Conservation (phyloP, 2,797 vertebrate species). For the Morus bassanus region DNA sequence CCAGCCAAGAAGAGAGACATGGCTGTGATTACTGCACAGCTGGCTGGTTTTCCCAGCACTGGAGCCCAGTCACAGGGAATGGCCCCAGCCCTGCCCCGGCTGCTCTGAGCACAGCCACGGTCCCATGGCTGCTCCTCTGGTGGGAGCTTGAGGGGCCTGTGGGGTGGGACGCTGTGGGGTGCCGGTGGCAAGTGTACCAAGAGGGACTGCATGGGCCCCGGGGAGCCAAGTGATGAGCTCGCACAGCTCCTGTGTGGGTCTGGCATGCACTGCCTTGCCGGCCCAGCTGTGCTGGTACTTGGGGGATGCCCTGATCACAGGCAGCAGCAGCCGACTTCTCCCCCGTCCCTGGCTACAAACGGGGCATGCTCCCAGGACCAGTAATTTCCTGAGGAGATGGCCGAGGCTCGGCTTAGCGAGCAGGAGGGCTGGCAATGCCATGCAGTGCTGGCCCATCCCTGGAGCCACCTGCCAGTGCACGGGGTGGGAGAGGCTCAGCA, state of each 20-base stretch:
- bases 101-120: rapidly evolving
- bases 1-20: not conserved
- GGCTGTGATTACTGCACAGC: not conserved
- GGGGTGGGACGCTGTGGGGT: not conserved
- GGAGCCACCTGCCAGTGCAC: not conserved
- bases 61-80: rapidly evolving
- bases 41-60: not conserved
- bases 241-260: rapidly evolving
- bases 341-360: not conserved
- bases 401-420: rapidly evolving
- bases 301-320: too few relatives aligned
- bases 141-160: not conserved
- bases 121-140: rapidly evolving
- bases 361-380: not conserved
- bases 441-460: not conserved
- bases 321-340: not conserved
- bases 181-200: rapidly evolving
- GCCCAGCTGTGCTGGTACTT: rapidly evolving
- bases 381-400: not conserved
- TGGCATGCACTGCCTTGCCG: rapidly evolving
- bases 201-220: rapidly evolving
- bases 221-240: not conserved
- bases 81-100: not conserved
- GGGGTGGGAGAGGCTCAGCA: rapidly evolving
- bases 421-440: not conserved